Evolutionary conservation across 2,888 invertebrate species (phyloP).

Genomic region (Cenopis cana): DNA sequence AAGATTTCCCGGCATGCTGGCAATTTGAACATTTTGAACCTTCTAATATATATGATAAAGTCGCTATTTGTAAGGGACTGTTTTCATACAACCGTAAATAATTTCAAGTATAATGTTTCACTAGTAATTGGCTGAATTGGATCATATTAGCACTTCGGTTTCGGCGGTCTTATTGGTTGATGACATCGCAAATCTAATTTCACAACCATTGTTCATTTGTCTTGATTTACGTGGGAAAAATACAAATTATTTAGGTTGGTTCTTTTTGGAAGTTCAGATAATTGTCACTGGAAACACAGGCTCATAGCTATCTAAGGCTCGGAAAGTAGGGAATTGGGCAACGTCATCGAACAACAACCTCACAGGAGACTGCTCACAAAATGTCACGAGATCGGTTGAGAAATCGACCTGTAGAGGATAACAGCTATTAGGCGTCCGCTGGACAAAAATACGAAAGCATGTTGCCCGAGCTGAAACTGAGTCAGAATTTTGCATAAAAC

Average conservation of each 20-base stretch:
- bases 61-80: neutral
- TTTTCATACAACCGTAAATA: neutral
- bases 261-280: too few relatives aligned
- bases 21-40: neutral
- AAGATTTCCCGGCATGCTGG: neutral
- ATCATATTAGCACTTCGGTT: slow-evolving; percentile 21
- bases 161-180: slow-evolving; percentile 10
- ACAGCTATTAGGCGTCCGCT: too few relatives aligned
- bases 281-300: too few relatives aligned
- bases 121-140: slow-evolving; percentile 15
- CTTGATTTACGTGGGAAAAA: neutral
- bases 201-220: neutral
- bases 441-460: too few relatives aligned
- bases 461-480: too few relatives aligned
- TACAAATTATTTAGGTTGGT: neutral
- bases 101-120: neutral
- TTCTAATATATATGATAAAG: neutral
- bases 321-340: too few relatives aligned
- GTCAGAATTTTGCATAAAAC: too few relatives aligned
- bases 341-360: too few relatives aligned
- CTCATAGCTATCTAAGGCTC: too few relatives aligned
- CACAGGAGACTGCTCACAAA: too few relatives aligned
- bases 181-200: slow-evolving; percentile 15
- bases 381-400: too few relatives aligned
- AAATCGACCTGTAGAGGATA: too few relatives aligned